Base-by-base conservation (phyloP, 2,888 invertebrate genomes). In the Papilio elwesi region DNA sequence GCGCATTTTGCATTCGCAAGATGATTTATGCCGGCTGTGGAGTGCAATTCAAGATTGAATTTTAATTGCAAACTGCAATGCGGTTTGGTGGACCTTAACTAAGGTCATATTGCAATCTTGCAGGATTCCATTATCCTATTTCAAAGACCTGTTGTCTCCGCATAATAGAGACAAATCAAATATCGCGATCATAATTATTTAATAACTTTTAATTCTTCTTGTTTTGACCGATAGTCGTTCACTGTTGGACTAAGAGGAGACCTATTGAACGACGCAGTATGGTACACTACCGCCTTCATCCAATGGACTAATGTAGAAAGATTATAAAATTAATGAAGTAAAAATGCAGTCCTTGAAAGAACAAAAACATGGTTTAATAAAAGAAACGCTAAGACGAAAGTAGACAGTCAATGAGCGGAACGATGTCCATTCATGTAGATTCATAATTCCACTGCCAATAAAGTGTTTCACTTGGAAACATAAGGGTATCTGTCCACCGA, bases 11-110 rank as follows among this genome's bases (percentile, higher is more conserved):
- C 16, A 57, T 55, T 64, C 36, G 38, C 65, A 70, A 53, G 64
- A 70, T 65, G 55, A 70, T 65, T 70, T 70, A 70, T 49, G 49
- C 38, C 16, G 65, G 13, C 55, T 13, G 9, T 52, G 15, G 43
- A 63, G 63, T 53, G 66, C 53, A 15, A 49, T 70, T 51, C 26
- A 63, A 52, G 69, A 70, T 63, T 70, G 63, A 64, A 64, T 64
- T 64, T 64, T 64, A 64, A 64, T 64, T 64, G 49, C 49, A 64
- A 16, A 64, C 64, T 64, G 64, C 64, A 49, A 36, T 64, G 64
- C 64, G 49, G 64, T 16, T 38, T 47, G 15, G 0, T 49, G 26
- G 36, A 59, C 59, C 38, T 59, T n/a, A 11, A 11, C 26, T n/a
- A n/a, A n/a, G n/a, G n/a, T n/a, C n/a, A n/a, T n/a, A n/a, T n/a